Conservation (phyloP, 2,113 vertebrate genomes). For the Grallaria varia region DNA sequence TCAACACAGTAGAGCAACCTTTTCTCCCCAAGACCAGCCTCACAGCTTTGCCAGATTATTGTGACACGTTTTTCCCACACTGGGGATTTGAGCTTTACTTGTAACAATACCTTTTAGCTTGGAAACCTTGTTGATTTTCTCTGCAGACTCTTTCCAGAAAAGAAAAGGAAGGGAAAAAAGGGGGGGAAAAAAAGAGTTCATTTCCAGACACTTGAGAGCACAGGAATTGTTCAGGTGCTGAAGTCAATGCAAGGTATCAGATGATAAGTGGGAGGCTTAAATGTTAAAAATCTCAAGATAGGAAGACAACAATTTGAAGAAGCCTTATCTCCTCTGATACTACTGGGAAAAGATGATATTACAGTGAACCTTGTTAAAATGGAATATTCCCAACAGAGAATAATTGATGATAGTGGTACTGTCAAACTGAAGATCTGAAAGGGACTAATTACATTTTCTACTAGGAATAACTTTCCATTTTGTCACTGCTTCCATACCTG, state of each 20-base stretch:
- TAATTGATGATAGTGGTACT: conserved; percentile 31
- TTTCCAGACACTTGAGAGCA: not conserved
- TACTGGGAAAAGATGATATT: conserved; percentile 11
- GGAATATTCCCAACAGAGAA: conserved; percentile 42
- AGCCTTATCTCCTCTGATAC: not conserved
- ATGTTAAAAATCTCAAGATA: conserved; percentile 26
- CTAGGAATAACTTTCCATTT: conserved; percentile 29
- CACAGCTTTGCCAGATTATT: not conserved
- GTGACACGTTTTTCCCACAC: not conserved
- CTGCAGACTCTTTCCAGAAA: not conserved
- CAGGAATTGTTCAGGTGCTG: not conserved
- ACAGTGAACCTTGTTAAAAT: conserved; percentile 18
- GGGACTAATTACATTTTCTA: conserved; percentile 21
- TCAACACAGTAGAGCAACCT: not conserved
- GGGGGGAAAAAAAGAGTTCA: not conserved
- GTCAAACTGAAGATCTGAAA: conserved; percentile 45
- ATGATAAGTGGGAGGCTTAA: conserved; percentile 15
- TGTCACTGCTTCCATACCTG: not conserved
- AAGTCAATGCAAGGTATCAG: conserved; percentile 24
- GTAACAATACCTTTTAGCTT: not conserved
- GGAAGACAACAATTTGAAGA: conserved; percentile 31
- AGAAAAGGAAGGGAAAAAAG: not conserved
- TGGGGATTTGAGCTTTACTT: not conserved
- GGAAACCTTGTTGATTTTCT: not conserved
- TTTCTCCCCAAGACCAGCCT: not conserved